A percentile compares a stretch with the other conserved stretches of the same genome.
These are phyloP conservation scores for Drosophila paulistorum DNA, from an alignment of 1,140 invertebrate genomes.

Conservation along the genomic window DNA sequence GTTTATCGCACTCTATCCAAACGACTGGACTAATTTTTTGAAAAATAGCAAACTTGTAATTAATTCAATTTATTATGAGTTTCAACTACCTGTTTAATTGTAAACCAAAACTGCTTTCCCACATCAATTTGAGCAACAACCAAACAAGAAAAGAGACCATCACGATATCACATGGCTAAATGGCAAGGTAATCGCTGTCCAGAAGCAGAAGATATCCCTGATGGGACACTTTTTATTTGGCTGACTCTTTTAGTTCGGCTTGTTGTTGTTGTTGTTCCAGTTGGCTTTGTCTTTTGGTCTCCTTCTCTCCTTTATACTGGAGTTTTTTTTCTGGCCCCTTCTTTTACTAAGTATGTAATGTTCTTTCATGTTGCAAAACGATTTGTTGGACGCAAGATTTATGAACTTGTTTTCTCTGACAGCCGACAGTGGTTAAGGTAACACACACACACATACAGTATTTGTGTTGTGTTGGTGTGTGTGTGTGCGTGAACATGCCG, in stretches of 20 bases:
- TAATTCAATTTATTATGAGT: too few species aligned
- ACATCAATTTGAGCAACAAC: background rate
- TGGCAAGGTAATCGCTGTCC: background rate
- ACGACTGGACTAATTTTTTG: too few species aligned
- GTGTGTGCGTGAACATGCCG: slow-evolving; percentile 77
- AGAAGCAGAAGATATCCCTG: slow-evolving; percentile 6
- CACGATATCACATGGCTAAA: background rate
- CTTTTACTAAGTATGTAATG: slow-evolving; percentile 62
- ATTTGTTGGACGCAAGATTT: slow-evolving; percentile 82
- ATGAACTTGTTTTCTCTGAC: slow-evolving; percentile 81
- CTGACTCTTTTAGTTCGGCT: slow-evolving; percentile 37
- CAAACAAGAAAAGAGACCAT: background rate
- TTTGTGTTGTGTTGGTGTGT: slow-evolving; percentile 25
- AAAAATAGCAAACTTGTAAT: too few species aligned
- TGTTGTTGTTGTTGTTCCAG: slow-evolving; percentile 30
- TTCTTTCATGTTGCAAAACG: slow-evolving; percentile 80
- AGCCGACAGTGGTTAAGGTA: slow-evolving; percentile 80
- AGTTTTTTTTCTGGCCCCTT: slow-evolving; percentile 29
- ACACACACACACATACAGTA: slow-evolving; percentile 57
- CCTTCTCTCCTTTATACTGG: slow-evolving; percentile 28
- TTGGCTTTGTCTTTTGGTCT: slow-evolving; percentile 20
- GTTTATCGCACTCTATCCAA: too few species aligned
- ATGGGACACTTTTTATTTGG: slow-evolving; percentile 50
- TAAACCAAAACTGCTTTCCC: background rate
- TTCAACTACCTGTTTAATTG: background rate